These are phyloP conservation scores for Gandaritis pyraliata DNA, from an alignment of 2,888 invertebrate species.

Conservation along the genomic window DNA sequence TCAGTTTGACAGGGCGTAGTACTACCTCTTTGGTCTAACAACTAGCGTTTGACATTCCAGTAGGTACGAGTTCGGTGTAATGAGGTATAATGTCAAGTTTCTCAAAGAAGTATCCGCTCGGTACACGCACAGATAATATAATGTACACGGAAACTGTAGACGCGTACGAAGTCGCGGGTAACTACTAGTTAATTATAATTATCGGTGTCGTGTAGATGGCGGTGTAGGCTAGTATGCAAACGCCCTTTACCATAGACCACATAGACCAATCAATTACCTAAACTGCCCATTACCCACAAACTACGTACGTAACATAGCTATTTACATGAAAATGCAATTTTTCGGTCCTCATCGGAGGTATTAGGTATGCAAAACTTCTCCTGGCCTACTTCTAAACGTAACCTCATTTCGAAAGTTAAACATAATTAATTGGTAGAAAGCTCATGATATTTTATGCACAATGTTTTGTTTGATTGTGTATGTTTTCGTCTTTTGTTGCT, in stretches of 20 bases:
- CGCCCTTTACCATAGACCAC: not conserved
- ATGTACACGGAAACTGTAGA: too few relatives aligned
- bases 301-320: slow-evolving; percentile 11
- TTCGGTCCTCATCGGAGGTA: slow-evolving; percentile 29
- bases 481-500: slow-evolving; percentile 1
- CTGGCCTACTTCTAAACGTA: slow-evolving; percentile 29
- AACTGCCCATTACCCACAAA: slow-evolving; percentile 11
- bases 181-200: too few relatives aligned
- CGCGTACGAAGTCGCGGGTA: too few relatives aligned
- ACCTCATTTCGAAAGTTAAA: slow-evolving; percentile 14
- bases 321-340: slow-evolving; percentile 43
- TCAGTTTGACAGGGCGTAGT: too few relatives aligned
- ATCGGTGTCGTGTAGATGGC: too few relatives aligned
- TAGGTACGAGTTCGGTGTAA: too few relatives aligned
- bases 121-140: too few relatives aligned
- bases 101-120: too few relatives aligned
- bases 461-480: not conserved
- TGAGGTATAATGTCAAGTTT: too few relatives aligned
- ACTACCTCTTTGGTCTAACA: too few relatives aligned
- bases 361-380: slow-evolving; percentile 33
- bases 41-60: too few relatives aligned
- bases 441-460: not conserved
- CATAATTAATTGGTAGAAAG: slow-evolving; percentile 4
- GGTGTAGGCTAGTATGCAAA: too few relatives aligned
- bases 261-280: slow-evolving; percentile 4